Base-by-base conservation (phyloP, 1,140 invertebrate genomes). In the Ridgeia piscesae region DNA sequence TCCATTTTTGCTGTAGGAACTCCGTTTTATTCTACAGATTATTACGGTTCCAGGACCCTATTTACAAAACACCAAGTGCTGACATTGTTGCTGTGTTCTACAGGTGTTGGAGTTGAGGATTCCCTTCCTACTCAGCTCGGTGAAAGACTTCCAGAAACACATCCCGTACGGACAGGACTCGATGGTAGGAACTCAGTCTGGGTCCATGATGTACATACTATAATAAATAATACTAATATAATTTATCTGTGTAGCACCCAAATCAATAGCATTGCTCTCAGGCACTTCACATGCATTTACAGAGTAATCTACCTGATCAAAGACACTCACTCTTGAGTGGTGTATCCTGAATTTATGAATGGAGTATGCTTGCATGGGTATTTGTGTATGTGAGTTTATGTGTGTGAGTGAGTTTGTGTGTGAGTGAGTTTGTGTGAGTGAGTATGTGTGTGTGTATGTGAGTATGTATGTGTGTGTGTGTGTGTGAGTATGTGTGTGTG, bases 121-220 rank as follows among this genome's bases (percentile, higher is more conserved):
- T 95, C 99, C 99, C n/a, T 99, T 99, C 96, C 96, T 99, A 91
- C 97, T 99, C 91, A 98, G 98, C 94, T 99, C 99, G 0, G 98
- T 99, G 89, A 97, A 98, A 94, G 99, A 99, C 96, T 99, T 99
- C 93, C 97, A 98, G 94, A 98, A 99, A 95, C 98, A 99, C 96
- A 96, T 98, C 92, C 98, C 98, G 0, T 98, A 98, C 92, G 95
- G 93, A 14, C 95, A 95, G 92, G 98, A 99, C 96, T 97, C 98
- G 4, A 98, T 98, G 97, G 97, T 98, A 93, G 93, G 94, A 94
- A 88, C 8, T 35, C 89, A 92, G 8, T 21, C 58, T 77, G 11
- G 58, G 27, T 17, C 11, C 11, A 77, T 9, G 27, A 91, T 17
- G 92, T 33, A 90, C 89, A 90, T 90, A n/a, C 58, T 77, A 21